Base-by-base conservation (phyloP, 2,888 invertebrate species). In the Noctua janthina region DNA sequence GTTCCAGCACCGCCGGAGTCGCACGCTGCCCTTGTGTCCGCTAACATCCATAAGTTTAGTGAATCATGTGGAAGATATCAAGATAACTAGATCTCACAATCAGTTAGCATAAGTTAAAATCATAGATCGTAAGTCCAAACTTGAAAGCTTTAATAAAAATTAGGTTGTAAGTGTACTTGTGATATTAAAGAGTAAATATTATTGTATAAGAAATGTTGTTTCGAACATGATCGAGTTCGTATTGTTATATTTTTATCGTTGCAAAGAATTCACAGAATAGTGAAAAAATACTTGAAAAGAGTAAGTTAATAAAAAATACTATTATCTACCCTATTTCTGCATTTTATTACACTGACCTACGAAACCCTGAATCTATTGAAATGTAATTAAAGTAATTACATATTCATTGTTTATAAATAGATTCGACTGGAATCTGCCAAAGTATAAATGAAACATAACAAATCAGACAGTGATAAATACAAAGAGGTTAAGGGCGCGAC, bases 131-230 rank as follows among this genome's bases (percentile, higher is more conserved):
- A 96, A 96, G 96, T 96, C 93, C 93, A 94, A 93, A 96, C 96
- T 94, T 94, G 92, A 95, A 96, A 97, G 96, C 97, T 97, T 97
- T 97, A 97, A 97, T 93, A 93, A 90, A 96, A 95, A 93, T 91
- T 97, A 97, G 96, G 90, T 93, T 91, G 87, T 96, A 96, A 96
- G 96, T 94, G 94, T 95, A 96, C 94, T 94, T 96, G 97, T 96
- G 96, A 97, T 97, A 96, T 96, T 96, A 96, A 95, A 95, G 94
- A 96, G 93, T 96, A 96, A 95, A 94, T 95, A 95, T 96, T 96
- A 95, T 95, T 96, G 96, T 96, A 94, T 94, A 94, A 94, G 95
- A 96, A 89, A 96, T 96, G 96, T 95, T 95, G 95, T 96, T 96
- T 95, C 94, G 96, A 94, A 93, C 96, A 93, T 91, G 90, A 91